Percentiles rank a stretch among this genome's conserved stretches.
Evolutionary conservation across 2,888 invertebrate species (phyloP).

Genomic region (Limulus polyphemus): DNA sequence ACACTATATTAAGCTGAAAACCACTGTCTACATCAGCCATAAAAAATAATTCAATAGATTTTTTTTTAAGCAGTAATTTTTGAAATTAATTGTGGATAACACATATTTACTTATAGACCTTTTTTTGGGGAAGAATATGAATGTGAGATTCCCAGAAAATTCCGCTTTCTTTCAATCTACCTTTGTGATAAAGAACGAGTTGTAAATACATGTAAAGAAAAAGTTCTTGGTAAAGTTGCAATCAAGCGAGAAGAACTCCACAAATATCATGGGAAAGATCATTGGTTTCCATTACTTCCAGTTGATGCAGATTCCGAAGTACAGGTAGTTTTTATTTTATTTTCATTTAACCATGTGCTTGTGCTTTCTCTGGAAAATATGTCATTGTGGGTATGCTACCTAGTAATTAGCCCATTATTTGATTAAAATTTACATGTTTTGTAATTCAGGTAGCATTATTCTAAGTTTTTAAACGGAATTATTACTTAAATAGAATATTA

Average conservation of each 20-base stretch:
- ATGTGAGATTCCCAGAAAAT: slow-evolving; percentile 78
- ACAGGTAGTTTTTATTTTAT: slow-evolving; percentile 43
- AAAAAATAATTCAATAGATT: no score
- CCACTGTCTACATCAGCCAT: no score
- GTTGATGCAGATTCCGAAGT: slow-evolving; percentile 84
- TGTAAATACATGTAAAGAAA: slow-evolving; percentile 57
- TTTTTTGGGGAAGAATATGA: slow-evolving; percentile 89
- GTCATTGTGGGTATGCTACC: no score
- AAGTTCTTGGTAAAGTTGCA: slow-evolving; percentile 65
- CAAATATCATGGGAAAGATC: slow-evolving; percentile 77
- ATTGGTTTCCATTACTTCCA: slow-evolving; percentile 75
- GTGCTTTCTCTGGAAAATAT: no score
- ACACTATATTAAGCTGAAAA: no score
- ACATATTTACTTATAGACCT: slow-evolving; percentile 43
- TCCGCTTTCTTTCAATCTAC: slow-evolving; percentile 76
- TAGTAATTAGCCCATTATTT: not conserved
- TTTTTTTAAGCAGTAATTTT: no score
- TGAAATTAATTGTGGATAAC: not conserved
- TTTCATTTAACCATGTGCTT: no score
- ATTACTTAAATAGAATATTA: no score
- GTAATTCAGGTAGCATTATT: not conserved
- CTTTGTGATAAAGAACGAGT: slow-evolving; percentile 74
- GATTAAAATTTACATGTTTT: not conserved
- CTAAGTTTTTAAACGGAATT: no score
- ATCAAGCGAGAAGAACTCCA: slow-evolving; percentile 75